Conservation (phyloP, 2,888 invertebrate genomes). For the Agelastica alni region DNA sequence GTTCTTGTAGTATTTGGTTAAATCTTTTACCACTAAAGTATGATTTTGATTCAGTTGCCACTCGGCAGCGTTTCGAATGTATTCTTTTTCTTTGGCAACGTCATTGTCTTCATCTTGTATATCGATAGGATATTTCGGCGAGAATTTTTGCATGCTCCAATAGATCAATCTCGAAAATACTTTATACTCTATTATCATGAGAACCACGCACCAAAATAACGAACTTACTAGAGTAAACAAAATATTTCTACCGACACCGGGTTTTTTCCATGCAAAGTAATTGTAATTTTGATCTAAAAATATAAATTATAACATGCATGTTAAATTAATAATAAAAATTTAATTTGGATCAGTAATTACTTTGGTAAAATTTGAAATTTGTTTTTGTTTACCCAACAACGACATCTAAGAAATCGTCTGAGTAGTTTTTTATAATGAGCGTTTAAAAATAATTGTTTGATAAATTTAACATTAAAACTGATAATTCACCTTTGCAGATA, state of each 20-base stretch:
- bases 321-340: background rate
- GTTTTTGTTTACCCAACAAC: too few species aligned
- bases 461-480: too few species aligned
- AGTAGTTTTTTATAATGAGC: too few species aligned
- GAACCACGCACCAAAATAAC: slow-evolving; percentile 62
- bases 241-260: slow-evolving; percentile 73
- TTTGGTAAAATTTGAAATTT: too few species aligned
- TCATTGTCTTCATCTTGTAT: slow-evolving; percentile 57
- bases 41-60: slow-evolving; percentile 49
- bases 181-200: slow-evolving; percentile 69
- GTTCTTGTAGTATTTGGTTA: slow-evolving; percentile 73
- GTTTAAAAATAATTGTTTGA: too few species aligned
- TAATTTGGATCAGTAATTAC: too few species aligned
- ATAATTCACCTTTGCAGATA: too few species aligned
- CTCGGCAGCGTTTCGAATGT: slow-evolving; percentile 55
- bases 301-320: background rate
- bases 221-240: slow-evolving; percentile 63
- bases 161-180: slow-evolving; percentile 59
- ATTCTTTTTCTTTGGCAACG: slow-evolving; percentile 61
- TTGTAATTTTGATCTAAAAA: slow-evolving; percentile 41
- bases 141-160: slow-evolving; percentile 34
- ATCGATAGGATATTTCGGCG: slow-evolving; percentile 36
- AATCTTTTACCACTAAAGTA: slow-evolving; percentile 65
- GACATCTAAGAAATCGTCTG: too few species aligned
- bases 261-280: slow-evolving; percentile 68